A percentile compares a stretch with the other conserved stretches of the same genome.
These are phyloP conservation scores for Miniopterus natalensis DNA, from an alignment of 2,113 vertebrate genomes.

Conservation along the genomic window DNA sequence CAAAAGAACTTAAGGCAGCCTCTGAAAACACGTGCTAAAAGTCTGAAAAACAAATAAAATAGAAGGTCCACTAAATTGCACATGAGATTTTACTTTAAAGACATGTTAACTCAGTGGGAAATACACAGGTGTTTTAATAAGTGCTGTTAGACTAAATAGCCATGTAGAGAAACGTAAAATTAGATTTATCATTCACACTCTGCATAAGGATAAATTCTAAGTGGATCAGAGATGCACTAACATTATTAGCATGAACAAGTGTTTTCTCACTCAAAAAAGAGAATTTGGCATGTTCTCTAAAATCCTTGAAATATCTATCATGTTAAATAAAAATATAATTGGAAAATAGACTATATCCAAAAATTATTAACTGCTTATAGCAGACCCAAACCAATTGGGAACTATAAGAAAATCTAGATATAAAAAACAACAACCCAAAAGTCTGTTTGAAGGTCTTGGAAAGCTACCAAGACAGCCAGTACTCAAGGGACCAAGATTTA, in stretches of 20 bases:
- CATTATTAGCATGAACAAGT: conserved; percentile 16
- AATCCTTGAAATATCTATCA: not conserved
- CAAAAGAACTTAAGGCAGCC: conserved; percentile 15
- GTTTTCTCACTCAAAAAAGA: not conserved
- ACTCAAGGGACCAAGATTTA: not conserved
- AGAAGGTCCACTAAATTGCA: conserved; percentile 8
- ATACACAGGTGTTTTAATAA: not conserved
- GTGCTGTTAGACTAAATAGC: conserved; percentile 8
- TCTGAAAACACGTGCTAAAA: conserved; percentile 28
- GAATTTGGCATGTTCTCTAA: not conserved
- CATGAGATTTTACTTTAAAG: conserved; percentile 35
- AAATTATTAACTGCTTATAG: not conserved
- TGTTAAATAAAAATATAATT: conserved; percentile 52
- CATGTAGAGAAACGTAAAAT: conserved; percentile 45
- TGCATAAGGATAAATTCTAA: not conserved
- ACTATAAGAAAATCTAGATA: not conserved
- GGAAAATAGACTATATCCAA: not conserved
- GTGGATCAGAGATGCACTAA: conserved; percentile 33
- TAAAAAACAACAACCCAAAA: not conserved
- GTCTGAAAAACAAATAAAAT: conserved; percentile 12
- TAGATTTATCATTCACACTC: conserved; percentile 30
- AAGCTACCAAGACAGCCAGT: conserved; percentile 33
- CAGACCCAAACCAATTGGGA: conserved; percentile 1
- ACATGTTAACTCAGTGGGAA: conserved; percentile 16
- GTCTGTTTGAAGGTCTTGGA: conserved; percentile 19